phyloP scores from a whole-genome alignment of 37 sponge, comb jelly and placozoan genomes.

The Halichondria panicea region DNA sequence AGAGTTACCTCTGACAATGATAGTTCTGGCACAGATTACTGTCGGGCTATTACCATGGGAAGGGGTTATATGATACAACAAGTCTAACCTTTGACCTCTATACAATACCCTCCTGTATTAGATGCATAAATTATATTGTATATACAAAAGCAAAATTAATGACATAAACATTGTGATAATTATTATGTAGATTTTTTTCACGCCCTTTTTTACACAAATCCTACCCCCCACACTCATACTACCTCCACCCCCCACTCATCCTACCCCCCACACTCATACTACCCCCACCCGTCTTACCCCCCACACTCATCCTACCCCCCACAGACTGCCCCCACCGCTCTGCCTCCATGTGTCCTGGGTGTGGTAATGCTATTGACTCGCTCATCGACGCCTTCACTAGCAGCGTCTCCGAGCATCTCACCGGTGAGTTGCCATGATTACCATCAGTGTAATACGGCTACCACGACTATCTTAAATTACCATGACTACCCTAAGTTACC shows the following conservation, averaged over 20 bases:
- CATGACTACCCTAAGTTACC: no score
- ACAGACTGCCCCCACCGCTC: conserved; percentile 10
- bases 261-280: not conserved
- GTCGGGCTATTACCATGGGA: no score
- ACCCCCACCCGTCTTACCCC: not conserved
- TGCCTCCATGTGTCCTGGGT: conserved; percentile 11
- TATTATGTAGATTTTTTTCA: not conserved
- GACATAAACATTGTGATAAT: no score
- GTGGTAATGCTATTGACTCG: conserved; percentile 19
- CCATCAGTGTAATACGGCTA: not conserved
- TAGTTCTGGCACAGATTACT: no score
- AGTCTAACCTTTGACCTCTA: no score
- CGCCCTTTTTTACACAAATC: not conserved
- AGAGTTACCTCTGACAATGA: no score
- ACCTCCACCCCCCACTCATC: not conserved
- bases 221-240: conserved; percentile 4
- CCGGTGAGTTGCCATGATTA: not conserved
- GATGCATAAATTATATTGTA: no score
- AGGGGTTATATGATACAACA: no score
- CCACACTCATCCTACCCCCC: not conserved
- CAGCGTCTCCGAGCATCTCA: conserved; percentile 28
- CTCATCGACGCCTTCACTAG: conserved; percentile 56
- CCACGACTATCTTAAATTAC: no score
- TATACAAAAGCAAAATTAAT: no score
- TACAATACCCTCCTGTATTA: no score